Evolutionary conservation across 2,888 invertebrate genomes (phyloP), one percentile per base, ranked within the genome.

Genomic region (Tinea pellionella): DNA sequence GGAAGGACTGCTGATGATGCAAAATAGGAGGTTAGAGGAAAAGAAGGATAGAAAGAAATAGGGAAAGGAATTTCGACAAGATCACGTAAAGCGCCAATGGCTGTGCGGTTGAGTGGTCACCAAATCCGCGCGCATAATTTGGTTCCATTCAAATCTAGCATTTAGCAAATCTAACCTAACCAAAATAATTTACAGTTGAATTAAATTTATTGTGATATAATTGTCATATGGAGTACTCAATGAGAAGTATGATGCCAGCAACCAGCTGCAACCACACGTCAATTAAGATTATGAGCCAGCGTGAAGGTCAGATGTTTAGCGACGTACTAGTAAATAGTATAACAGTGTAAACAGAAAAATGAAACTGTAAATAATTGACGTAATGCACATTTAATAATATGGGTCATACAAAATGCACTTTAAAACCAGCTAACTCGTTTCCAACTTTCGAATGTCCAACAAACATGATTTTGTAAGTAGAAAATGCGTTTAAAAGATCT

Each of bases 291-390:
- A 78, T 67, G 72, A 63, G 68, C 65, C 64, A 72, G 70, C 77
- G 74, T 79, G 82, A 81, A 82, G 82, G 81, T 70, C 78, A 72
- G 64, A 62, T 67, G 62, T 59, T 59, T 59, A 60, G 62, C 63
- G 64, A 37, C 67, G 72, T 74, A 80, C 81, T 77, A 76, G 69
- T 67, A 64, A 63, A 66, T 61, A 66, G 66, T 67, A 71, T 69
- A 73, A 70, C 66, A 75, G 67, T 72, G 70, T 70, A 67, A 68
- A 67, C 69, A 66, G 3, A 37, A n/a, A 37, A 37, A 37, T 37
- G 11, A 9, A 37, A 37, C 37, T 37, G 37, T 37, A 12, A 37
- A 37, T 12, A 37, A 37, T n/a, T 37, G 37, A 9, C 9, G 37
- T 9, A 37, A 37, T 24, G 24, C 6, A 2, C 2, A 24, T 3